Base-by-base conservation (phyloP, 1,140 invertebrate genomes). In the Zophobas atratus region DNA sequence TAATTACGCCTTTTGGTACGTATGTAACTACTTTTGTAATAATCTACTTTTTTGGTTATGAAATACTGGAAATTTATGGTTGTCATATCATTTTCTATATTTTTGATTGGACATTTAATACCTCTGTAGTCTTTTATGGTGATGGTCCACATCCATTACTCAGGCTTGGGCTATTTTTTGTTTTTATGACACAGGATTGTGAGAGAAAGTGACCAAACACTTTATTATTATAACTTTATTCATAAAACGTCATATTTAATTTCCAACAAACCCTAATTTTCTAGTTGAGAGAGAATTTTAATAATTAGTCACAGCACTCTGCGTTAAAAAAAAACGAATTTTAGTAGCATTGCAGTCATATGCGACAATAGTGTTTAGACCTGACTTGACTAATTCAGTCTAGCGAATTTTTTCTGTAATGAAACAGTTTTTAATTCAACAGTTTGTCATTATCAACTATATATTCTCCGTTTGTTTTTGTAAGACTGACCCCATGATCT, bases 111-210 rank as follows among this genome's bases (percentile, higher is more conserved):
- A 67, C 39, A 67, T 67, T 46, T 46, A 46, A 67, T 67, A 38
- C 60, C 20, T 67, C 38, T n/a, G n/a, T 46, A n/a, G 38, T 67
- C 60, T 67, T 67, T 67, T 67, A 67, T 67, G 60, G 60, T 67
- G 39, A 41, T 67, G 39, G 33, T 32, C 38, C 56, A 60, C 35
- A 38, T 35, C 35, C 53, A 55, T 55, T 20, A 20, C 20, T 20
- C 20, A 20, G 20, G 20, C 20, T 20, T 20, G 20, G 20, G 20
- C 20, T 20, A 20, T 20, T 20, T 20, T 20, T 20, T 20, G 20
- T 20, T 20, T 20, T 20, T 20, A 20, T 20, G 20, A 20, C 20
- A 20, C 20, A 20, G 20, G 20, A 20, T 20, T 20, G 20, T 20
- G 20, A 20, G 20, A 20, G 20, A 20, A 20, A 20, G 20, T 20